Evolutionary conservation across 2,797 vertebrate genomes (phyloP).

Genomic region (Hydrophis major): DNA sequence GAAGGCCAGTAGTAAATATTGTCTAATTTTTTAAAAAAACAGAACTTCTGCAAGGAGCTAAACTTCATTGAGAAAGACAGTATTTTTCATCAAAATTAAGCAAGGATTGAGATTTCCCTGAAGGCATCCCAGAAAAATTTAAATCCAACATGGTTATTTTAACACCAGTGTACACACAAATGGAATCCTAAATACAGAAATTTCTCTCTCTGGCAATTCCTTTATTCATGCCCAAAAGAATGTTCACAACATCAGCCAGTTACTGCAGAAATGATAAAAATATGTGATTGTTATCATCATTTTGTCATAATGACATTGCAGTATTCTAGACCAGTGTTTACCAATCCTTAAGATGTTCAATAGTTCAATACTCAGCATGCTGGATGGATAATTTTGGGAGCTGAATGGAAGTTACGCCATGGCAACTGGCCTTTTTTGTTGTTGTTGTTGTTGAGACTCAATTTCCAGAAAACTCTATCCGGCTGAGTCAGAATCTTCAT

Average conservation of each 20-base stretch:
- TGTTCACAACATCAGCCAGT: neutral
- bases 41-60: neutral
- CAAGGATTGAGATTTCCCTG: neutral
- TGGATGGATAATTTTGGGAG: neutral
- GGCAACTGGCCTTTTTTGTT: neutral
- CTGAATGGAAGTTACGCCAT: neutral
- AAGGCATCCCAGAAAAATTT: neutral
- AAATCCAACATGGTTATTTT: neutral
- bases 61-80: neutral
- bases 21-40: neutral
- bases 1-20: neutral
- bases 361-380: neutral
- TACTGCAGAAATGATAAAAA: neutral
- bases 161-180: neutral
- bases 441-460: neutral
- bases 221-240: neutral
- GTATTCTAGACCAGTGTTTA: neutral
- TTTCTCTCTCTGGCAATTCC: neutral
- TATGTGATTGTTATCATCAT: neutral
- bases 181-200: neutral
- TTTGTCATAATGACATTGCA: neutral
- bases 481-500: neutral
- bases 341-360: neutral
- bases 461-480: neutral
- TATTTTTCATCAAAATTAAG: neutral